phyloP scores from a whole-genome alignment of 2,888 invertebrate genomes.

The Malachius bipustulatus region DNA sequence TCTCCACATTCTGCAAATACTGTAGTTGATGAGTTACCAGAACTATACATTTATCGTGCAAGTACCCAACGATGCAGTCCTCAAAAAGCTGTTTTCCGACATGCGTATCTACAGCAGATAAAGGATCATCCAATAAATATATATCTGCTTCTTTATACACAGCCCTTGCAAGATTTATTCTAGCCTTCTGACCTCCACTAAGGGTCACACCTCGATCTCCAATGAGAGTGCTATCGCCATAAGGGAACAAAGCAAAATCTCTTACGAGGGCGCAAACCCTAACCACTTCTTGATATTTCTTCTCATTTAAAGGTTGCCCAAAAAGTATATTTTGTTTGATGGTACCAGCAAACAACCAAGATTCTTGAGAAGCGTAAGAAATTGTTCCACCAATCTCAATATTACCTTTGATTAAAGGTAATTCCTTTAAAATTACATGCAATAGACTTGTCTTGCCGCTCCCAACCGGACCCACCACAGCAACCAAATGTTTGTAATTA shows the following conservation, averaged over 20 bases:
- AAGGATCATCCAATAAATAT: conserved; percentile 77
- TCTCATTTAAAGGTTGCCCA: conserved; percentile 58
- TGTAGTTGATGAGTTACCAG: conserved; percentile 64
- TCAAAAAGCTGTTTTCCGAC: conserved; percentile 80
- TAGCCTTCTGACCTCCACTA: conserved; percentile 72
- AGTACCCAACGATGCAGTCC: conserved; percentile 51
- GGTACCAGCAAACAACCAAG: conserved; percentile 71
- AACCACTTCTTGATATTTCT: conserved; percentile 52
- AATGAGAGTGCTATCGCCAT: conserved; percentile 68
- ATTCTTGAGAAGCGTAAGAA: conserved; percentile 72
- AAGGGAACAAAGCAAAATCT: conserved; percentile 60
- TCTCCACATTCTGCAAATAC: conserved; percentile 44
- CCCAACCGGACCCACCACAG: conserved; percentile 50
- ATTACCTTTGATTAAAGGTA: conserved; percentile 51
- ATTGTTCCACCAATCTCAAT: conserved; percentile 54
- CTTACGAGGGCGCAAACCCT: conserved; percentile 56
- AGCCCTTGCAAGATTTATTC: conserved; percentile 74
- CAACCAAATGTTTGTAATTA: conserved; percentile 44
- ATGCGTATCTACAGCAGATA: conserved; percentile 80
- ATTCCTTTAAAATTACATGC: conserved; percentile 52
- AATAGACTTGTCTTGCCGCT: conserved; percentile 47
- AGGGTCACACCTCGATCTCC: conserved; percentile 61
- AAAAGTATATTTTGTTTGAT: conserved; percentile 89
- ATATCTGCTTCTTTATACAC: conserved; percentile 75
- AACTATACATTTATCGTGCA: conserved; percentile 55